Evolutionary conservation across 2,888 invertebrate species (phyloP), one percentile per base, ranked within the genome.

Genomic region (Ernsta delagoae): DNA sequence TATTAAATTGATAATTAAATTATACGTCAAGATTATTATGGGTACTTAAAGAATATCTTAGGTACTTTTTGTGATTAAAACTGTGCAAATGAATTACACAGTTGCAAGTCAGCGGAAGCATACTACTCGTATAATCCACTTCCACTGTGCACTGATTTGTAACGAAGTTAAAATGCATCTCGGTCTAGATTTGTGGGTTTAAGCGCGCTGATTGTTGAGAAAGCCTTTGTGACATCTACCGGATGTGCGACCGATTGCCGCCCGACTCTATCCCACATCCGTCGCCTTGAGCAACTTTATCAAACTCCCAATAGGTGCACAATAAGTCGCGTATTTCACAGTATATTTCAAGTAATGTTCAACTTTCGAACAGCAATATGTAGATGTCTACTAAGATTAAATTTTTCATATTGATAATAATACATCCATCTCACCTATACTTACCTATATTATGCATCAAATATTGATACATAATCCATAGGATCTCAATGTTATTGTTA

Each of bases 231-330:
- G 74, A 74, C 72, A 74, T 72, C 73, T 53, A 16, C 50, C 77
- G 89, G 90, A 89, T 83, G 87, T 86, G 78, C 85, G 83, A 80
- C 80, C 83, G 89, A 89, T 89, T 90, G 88, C 82, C 79, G 79
- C 75, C 77, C 75, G 75, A 76, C 77, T 79, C 81, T 78, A 48
- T 48, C 48, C 76, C 72, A 76, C 82, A 86, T 88, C 88, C 89
- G 83, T 80, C 75, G 80, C 78, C 81, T 74, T 79, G 80, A 81
- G 83, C 81, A 80, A 82, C 74, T 71, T 75, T 77, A 65, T 66
- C 67, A 54, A 43, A 16, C 12, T 54, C 43, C n/a, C 43, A 34
- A 60, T 36, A 56, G 54, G 63, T 64, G 39, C 54, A 41, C 24
- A 54, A 54, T 63, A 11, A 54, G 53, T 54, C 39, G 34, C 54